Conservation (phyloP, 2,113 vertebrate genomes). For the Megaptera novaeangliae region DNA sequence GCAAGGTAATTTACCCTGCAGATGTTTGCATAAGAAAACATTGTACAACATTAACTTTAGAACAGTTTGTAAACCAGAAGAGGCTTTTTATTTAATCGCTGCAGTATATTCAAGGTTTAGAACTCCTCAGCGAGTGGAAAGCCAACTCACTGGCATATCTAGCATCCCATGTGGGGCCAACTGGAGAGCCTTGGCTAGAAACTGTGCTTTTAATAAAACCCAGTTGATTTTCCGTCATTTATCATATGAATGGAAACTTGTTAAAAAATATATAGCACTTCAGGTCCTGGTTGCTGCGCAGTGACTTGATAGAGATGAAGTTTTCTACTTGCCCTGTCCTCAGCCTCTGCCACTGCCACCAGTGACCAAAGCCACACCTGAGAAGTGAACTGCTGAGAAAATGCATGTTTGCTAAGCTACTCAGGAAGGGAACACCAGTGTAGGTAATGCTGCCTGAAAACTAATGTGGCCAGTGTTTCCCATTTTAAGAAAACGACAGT, state of each 20-base stretch:
- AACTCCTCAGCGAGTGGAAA: background rate
- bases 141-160: background rate
- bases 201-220: conserved; percentile 68
- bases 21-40: background rate
- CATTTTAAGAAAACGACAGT: background rate
- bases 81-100: background rate
- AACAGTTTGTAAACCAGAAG: background rate
- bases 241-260: conserved; percentile 72
- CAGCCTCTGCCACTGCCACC: background rate
- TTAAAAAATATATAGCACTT: conserved; percentile 66
- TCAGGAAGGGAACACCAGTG: background rate
- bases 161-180: conserved; percentile 35
- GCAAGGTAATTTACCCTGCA: background rate
- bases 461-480: background rate
- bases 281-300: conserved; percentile 60
- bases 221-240: conserved; percentile 68
- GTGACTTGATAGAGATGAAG: conserved; percentile 19
- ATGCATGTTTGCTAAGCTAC: background rate
- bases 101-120: background rate
- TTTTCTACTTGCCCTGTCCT: conserved; percentile 27
- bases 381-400: conserved; percentile 23
- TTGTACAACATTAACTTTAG: background rate
- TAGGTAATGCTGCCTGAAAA: background rate
- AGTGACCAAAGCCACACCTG: conserved; percentile 34
- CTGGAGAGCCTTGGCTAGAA: conserved; percentile 35